Evolutionary conservation across 2,888 invertebrate genomes (phyloP).

Genomic region (Hedychridium roseum): DNA sequence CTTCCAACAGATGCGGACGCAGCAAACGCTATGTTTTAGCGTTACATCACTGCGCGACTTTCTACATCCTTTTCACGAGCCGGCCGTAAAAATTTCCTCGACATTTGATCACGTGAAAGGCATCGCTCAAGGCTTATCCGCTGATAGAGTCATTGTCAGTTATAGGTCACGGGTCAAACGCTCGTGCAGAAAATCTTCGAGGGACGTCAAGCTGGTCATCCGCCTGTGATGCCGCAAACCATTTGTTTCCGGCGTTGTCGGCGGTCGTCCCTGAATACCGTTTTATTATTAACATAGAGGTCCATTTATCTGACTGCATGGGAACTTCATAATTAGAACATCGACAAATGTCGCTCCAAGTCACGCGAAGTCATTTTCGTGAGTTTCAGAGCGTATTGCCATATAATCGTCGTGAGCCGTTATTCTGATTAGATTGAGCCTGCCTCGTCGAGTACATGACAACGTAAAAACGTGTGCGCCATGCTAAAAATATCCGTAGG

Average conservation of each 20-base stretch:
- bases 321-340: conserved; percentile 26
- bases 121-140: conserved; percentile 16
- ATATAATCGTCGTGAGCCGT: conserved; percentile 31
- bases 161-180: too few relatives aligned
- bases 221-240: too few relatives aligned
- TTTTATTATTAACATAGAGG: too few relatives aligned
- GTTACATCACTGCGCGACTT: conserved; percentile 36
- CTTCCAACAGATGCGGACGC: not conserved
- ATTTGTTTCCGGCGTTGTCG: too few relatives aligned
- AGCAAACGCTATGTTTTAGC: conserved; percentile 24
- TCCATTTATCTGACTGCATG: too few relatives aligned
- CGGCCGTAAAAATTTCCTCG: conserved; percentile 28
- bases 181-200: conserved; percentile 2
- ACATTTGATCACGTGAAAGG: conserved; percentile 33
- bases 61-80: conserved; percentile 29
- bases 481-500: not conserved
- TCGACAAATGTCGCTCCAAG: conserved; percentile 22
- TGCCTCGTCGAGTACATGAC: too few relatives aligned
- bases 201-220: too few relatives aligned
- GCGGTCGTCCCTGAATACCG: too few relatives aligned
- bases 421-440: conserved; percentile 40
- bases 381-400: conserved; percentile 28
- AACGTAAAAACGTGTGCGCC: conserved; percentile 2
- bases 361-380: conserved; percentile 34
- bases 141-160: too few relatives aligned